Evolutionary conservation across 2,113 vertebrate genomes (phyloP), one percentile per base, ranked within the genome.

Genomic region (Brachyhypopomus gauderio): DNA sequence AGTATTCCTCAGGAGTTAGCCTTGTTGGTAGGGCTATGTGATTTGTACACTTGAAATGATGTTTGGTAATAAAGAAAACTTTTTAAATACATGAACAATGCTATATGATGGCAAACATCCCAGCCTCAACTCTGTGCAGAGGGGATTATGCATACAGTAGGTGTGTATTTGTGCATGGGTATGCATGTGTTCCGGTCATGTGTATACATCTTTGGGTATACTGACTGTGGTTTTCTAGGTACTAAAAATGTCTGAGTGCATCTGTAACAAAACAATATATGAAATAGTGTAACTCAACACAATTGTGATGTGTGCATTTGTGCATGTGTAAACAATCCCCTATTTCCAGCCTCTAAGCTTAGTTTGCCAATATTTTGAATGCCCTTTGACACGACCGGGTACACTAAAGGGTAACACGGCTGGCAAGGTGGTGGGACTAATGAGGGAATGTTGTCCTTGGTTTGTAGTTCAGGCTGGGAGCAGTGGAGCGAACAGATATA

Each of bases 351-450:
- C 86, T 86, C 84, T 80, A 81, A 87, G 87, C 85, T 82, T 85
- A 92, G 88, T 92, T 91, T 88, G 92, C 92, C 92, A 93, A 93
- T 93, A 93, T 93, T 93, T 93, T 92, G 89, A 85, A 89, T 83
- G 93, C 89, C 92, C 92, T 93, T 91, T 91, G 92, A 93, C 93
- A 87, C 76, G 88, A 89, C 91, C 92, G 84, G 91, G 89, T 92
- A 90, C 90, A 92, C 92, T 92, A 92, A 93, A 91, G 92, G 90
- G 92, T 89, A 89, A 80, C 89, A 90, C 89, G 91, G 89, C 89
- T 89, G 90, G 89, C 84, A 87, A 88, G 89, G 90, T 91, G 90
- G 91, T 79, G 87, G 88, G 90, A 91, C 93, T 94, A 94, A 94
- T 93, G 93, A 94, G 93, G 90, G 89, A 87, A 93, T 90, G 92